Conservation (phyloP, 1,140 invertebrate genomes). For the Mylabris phalerata region DNA sequence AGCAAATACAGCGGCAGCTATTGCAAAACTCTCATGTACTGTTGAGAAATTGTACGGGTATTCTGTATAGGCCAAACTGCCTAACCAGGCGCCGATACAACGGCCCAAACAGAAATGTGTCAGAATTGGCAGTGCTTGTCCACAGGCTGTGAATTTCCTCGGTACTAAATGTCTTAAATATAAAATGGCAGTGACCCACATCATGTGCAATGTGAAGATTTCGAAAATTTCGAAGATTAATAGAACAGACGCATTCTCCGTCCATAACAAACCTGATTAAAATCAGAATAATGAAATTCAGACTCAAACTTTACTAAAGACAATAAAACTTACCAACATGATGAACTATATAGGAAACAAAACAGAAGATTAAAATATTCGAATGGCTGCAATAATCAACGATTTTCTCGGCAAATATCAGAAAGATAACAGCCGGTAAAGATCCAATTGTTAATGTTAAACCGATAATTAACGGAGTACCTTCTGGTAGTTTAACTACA, state of each 20-base stretch:
- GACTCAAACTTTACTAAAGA: conserved; percentile 3
- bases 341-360: conserved; percentile 69
- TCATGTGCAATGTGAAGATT: conserved; percentile 71
- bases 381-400: conserved; percentile 80
- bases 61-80: conserved; percentile 35
- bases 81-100: conserved; percentile 42
- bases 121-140: conserved; percentile 73
- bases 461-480: conserved; percentile 55
- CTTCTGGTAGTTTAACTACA: conserved; percentile 48
- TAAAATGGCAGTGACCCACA: conserved; percentile 76
- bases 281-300: no score
- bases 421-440: conserved; percentile 60
- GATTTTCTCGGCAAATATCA: conserved; percentile 71
- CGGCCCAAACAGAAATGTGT: conserved; percentile 62
- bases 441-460: conserved; percentile 58
- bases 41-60: conserved; percentile 29
- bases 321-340: conserved; percentile 50
- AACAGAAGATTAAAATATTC: conserved; percentile 72
- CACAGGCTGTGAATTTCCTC: conserved; percentile 68
- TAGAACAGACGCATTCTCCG: conserved; percentile 53
- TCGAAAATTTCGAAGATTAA: conserved; percentile 68
- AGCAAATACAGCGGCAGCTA: conserved; percentile 54
- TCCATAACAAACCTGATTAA: conserved; percentile 27
- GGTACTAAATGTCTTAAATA: conserved; percentile 77
- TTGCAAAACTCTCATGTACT: conserved; percentile 46